Conservation (phyloP, 1,140 invertebrate genomes). For the Orussus abietinus region DNA sequence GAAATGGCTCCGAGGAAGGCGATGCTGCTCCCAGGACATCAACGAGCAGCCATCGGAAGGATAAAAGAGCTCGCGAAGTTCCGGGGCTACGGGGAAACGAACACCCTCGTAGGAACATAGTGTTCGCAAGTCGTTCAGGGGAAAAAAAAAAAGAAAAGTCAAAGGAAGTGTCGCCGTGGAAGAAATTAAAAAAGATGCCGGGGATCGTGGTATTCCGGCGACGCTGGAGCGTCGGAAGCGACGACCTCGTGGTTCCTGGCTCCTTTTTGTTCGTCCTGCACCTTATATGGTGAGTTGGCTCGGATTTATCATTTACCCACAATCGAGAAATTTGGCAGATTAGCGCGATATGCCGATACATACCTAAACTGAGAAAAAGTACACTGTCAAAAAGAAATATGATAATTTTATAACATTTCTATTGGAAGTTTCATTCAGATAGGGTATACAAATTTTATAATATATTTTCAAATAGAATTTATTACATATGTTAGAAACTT, state of each 20-base stretch:
- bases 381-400: too few species aligned
- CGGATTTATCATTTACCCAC: too few species aligned
- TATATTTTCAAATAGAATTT: too few species aligned
- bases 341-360: too few species aligned
- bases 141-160: neutral
- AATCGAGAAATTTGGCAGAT: too few species aligned
- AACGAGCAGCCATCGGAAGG: neutral
- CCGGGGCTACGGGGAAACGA: too few species aligned
- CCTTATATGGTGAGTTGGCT: slow-evolving; percentile 74
- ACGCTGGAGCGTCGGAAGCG: slow-evolving; percentile 84
- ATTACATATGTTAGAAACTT: too few species aligned
- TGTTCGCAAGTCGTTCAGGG: slow-evolving; percentile 10
- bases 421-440: too few species aligned
- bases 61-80: too few species aligned
- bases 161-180: neutral
- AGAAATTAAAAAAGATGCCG: slow-evolving; percentile 61
- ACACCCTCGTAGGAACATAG: slow-evolving; percentile 11
- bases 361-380: too few species aligned
- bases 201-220: slow-evolving; percentile 80
- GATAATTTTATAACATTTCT: too few species aligned
- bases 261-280: slow-evolving; percentile 73
- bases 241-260: slow-evolving; percentile 83
- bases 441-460: too few species aligned
- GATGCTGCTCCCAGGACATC: slow-evolving; percentile 1
- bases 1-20: neutral